Evolutionary conservation across 2,888 invertebrate species (phyloP), one percentile per base, ranked within the genome.

Genomic region (Azorinus chamasolen): DNA sequence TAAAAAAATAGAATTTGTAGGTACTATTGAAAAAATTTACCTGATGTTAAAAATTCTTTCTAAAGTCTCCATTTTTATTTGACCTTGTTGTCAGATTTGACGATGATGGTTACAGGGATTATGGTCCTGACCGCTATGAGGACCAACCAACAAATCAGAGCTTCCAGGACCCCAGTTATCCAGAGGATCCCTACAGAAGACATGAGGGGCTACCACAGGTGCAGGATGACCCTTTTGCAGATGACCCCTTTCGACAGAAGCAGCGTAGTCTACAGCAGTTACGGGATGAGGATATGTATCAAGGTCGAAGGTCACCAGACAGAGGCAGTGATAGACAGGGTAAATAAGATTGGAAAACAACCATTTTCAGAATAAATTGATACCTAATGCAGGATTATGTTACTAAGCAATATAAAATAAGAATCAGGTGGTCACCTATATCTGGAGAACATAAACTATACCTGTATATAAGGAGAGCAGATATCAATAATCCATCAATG

Each of bases 201-300:
- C 87, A 85, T 64, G 87, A 90, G 32, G 90, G 90, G 2, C 79
- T 90, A 24, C 90, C 89, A 12, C 86, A 84, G 39, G 87, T 90
- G 16, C 85, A 84, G 61, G 74, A 78, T 39, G 89, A 90, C 58
- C 91, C 91, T 3, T 90, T 89, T 82, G 89, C 90, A 6, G 88
- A 90, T 59, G 90, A 89, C 71, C 89, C 89, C 0, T 90, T 90
- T 74, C 82, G 84, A 63, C 85, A 89, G 50, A 85, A 87, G 54
- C 79, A 83, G 72, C 70, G 75, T 62, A 69, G 76, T 65, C 20
- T 79, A 57, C 76, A 80, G 72, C 61, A 79, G 25, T 54, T 62
- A 45, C 39, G 64, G 48, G 77, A 70, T 14, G 85, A 83, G 39
- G 86, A 87, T 37, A 78, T 77, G 1, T 87, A 88, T 59, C 79